Percentiles rank a stretch among this genome's conserved stretches.
phyloP scores from a whole-genome alignment of 2,113 vertebrate genomes.

The Pleuronectes platessa region DNA sequence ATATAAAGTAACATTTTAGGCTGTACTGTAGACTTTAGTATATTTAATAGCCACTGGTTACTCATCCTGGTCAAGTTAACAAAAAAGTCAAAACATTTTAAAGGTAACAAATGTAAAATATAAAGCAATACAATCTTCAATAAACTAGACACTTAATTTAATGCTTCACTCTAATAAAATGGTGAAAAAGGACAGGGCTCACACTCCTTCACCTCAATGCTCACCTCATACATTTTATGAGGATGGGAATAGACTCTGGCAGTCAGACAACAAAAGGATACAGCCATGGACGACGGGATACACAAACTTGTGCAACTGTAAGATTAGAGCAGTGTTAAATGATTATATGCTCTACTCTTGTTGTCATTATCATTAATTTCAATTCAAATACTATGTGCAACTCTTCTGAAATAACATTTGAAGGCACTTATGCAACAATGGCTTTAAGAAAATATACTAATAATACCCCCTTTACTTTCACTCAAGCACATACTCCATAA shows the following conservation, averaged over 20 bases:
- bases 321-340: slow-evolving; percentile 13
- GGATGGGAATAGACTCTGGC: neutral
- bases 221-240: neutral
- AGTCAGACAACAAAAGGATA: slow-evolving; percentile 86
- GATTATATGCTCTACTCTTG: neutral
- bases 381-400: neutral
- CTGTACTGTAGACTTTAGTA: too few species aligned
- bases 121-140: neutral
- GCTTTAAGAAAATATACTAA: neutral
- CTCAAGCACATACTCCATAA: neutral
- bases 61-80: too few species aligned
- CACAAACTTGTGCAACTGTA: slow-evolving; percentile 93
- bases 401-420: neutral
- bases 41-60: too few species aligned
- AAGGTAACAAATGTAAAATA: neutral
- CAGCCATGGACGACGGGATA: slow-evolving; percentile 94
- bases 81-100: too few species aligned
- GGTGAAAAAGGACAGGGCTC: neutral
- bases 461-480: neutral
- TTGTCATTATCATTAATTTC: neutral
- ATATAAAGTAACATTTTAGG: too few species aligned
- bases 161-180: neutral
- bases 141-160: neutral
- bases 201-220: neutral
- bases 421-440: neutral